phyloP scores from a whole-genome alignment of 2,797 vertebrate species.

The Bovichtus variegatus region DNA sequence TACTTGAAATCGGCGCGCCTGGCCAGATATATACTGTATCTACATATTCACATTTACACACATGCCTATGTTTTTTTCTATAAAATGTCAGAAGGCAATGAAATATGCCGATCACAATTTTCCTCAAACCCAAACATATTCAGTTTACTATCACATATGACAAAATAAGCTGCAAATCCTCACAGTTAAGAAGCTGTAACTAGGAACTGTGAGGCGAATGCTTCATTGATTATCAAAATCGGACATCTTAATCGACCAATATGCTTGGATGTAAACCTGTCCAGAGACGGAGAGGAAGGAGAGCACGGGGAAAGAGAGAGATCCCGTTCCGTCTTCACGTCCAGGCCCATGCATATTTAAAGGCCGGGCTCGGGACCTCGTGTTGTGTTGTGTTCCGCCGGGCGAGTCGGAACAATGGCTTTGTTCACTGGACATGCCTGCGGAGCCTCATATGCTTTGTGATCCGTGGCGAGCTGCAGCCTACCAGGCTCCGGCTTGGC shows the following conservation, averaged over 20 bases:
- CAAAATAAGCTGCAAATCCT: not conserved
- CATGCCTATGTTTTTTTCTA: no score
- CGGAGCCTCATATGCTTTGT: conserved; percentile 44
- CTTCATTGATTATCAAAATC: no score
- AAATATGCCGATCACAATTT: no score
- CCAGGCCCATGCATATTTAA: conserved; percentile 51
- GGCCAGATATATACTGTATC: no score
- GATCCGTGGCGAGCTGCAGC: conserved; percentile 54
- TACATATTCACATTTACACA: no score
- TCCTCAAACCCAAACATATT: not conserved
- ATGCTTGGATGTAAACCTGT: not conserved
- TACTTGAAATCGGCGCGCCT: no score
- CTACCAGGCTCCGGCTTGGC: conserved; percentile 62
- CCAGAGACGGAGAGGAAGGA: conserved; percentile 1
- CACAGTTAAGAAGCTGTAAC: no score
- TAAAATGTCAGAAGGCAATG: not conserved
- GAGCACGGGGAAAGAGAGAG: not conserved
- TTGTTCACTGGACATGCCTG: conserved; percentile 52
- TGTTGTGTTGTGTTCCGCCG: conserved; percentile 31
- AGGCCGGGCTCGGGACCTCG: conserved; percentile 14
- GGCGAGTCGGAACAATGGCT: conserved; percentile 56
- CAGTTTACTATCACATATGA: not conserved
- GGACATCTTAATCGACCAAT: not conserved
- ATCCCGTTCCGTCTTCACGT: conserved; percentile 22
- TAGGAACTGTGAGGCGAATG: not conserved